Base-by-base conservation (phyloP, 2,797 vertebrate species). In the Masticophis lateralis region DNA sequence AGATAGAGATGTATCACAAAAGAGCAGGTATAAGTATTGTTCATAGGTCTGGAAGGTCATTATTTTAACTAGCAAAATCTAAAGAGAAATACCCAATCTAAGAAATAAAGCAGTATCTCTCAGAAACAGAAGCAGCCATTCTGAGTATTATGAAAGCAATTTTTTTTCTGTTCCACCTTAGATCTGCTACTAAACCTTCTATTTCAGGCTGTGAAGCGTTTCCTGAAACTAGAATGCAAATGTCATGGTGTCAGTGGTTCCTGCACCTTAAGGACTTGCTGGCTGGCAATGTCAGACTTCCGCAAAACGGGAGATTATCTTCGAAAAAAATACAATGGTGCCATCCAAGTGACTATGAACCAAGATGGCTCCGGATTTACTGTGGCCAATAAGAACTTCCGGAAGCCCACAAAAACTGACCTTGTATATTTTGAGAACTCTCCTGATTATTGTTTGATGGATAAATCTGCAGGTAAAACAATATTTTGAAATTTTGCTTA, bases 201-300 rank as follows among this genome's bases (percentile, higher is more conserved):
- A 94, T 96, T 96, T 28, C 94, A 99, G 99, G 99, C 99, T 90
- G 99, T 99, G 97, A 99, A 99, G 96, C 98, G 99, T 91, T 99
- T 99, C 97, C 98, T 99, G 98, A 99, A 99, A 98, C 98, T 99
- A 97, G 99, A 99, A 97, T 99, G 99, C 97, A 99, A 99, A 97
- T 99, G 99, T 97, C 99, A 99, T 0, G 99, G 99, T 25, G 99
- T 99, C 95, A 99, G 99, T 0, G 99, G 99, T 95, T 99, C 99
- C 95, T 99, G 99, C 95, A 98, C 99, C 12, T 98, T 99, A 95
- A 98, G 99, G 96, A 99, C 99, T 96, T 99, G 99, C 94, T 99
- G 99, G 99, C 97, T 98, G 93, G 98, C 99, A 0, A 99, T 99
- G 98, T 99, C 99, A 5, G 99, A 99, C 97, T 99, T 99, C 96